Percentiles rank a stretch among this genome's conserved stretches.
phyloP scores from a whole-genome alignment of 2,888 invertebrate genomes.

The Orchesellides sinensis region DNA sequence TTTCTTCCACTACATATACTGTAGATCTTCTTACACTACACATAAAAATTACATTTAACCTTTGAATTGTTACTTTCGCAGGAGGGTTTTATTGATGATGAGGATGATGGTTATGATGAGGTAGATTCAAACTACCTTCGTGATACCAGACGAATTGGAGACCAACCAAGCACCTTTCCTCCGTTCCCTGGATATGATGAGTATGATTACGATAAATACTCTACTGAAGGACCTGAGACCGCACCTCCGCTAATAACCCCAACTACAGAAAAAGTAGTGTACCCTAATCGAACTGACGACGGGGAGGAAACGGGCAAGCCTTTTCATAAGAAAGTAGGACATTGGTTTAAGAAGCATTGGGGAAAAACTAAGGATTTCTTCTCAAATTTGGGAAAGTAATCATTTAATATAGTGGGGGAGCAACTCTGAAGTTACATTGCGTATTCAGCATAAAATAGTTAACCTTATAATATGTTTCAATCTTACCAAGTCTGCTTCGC shows the following conservation, averaged over 20 bases:
- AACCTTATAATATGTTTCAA: no score
- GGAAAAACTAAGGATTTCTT: conserved; percentile 21
- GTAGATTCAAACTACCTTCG: background rate
- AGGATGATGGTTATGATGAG: background rate
- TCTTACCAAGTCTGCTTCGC: no score
- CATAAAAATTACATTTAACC: no score
- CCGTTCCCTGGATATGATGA: conserved; percentile 49
- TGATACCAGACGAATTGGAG: background rate
- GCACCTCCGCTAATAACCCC: background rate
- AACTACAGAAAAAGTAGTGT: background rate
- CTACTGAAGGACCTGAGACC: background rate
- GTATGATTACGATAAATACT: conserved; percentile 30
- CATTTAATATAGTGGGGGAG: no score
- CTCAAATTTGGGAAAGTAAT: no score
- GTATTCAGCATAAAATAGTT: no score
- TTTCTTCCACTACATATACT: no score
- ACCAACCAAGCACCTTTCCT: conserved; percentile 23
- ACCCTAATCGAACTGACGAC: background rate
- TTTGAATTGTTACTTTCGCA: background rate
- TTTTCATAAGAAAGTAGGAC: conserved; percentile 6
- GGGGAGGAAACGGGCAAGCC: background rate
- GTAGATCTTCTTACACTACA: no score
- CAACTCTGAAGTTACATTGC: no score
- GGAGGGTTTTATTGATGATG: background rate
- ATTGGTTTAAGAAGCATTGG: conserved; percentile 43